Conservation (phyloP, 2,113 vertebrate genomes). For the Australoheros scitulus region DNA sequence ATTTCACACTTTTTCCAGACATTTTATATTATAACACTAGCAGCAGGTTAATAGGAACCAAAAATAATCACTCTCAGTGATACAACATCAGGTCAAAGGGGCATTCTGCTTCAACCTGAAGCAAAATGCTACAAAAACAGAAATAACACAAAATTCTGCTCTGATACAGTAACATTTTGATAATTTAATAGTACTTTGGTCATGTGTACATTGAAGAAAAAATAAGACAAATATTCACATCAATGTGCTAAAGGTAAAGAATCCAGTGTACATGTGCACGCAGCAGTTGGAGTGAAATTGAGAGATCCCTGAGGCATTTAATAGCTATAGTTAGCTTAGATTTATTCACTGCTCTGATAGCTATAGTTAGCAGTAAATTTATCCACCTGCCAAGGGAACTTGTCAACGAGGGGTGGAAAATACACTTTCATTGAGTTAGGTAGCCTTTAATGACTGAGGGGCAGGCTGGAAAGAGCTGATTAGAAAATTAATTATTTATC, state of each 20-base stretch:
- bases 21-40: neutral
- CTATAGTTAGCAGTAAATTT: constrained; percentile 77
- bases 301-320: constrained; percentile 43
- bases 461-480: constrained; percentile 64
- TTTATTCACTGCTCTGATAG: constrained; percentile 68
- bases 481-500: constrained; percentile 80
- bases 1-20: neutral
- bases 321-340: constrained; percentile 64
- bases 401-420: constrained; percentile 64
- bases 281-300: constrained; percentile 4
- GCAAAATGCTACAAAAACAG: neutral
- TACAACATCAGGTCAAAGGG: neutral
- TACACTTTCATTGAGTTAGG: constrained; percentile 58
- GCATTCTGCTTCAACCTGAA: too few relatives aligned
- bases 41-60: neutral
- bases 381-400: constrained; percentile 60
- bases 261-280: neutral
- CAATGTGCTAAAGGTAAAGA: neutral
- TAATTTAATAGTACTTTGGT: neutral
- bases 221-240: neutral
- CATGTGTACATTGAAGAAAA: neutral
- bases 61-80: neutral
- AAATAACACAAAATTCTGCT: neutral
- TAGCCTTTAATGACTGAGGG: constrained; percentile 65
- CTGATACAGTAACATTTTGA: neutral